Evolutionary conservation across 2,888 invertebrate genomes (phyloP).

Genomic region (Drosophila ezoana): DNA sequence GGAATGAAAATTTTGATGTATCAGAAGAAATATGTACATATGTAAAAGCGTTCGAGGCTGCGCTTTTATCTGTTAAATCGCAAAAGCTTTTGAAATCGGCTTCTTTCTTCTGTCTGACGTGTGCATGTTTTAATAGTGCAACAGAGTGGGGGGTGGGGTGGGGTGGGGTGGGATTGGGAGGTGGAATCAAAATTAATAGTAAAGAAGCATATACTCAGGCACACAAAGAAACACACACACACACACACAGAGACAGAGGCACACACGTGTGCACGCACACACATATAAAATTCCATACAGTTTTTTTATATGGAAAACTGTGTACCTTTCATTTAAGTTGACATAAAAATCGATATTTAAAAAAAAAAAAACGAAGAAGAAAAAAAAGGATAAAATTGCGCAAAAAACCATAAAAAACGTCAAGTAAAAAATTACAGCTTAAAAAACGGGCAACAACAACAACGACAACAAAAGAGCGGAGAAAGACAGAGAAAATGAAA

Average conservation of each 20-base stretch:
- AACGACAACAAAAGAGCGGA: constrained; percentile 53
- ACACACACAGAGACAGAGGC: constrained; percentile 5
- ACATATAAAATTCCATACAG: constrained; percentile 51
- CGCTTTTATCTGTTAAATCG: not conserved
- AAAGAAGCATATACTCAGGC: constrained; percentile 33
- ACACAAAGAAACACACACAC: constrained; percentile 21
- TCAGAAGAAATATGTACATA: not conserved
- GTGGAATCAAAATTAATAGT: constrained; percentile 46
- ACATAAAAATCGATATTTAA: constrained; percentile 81
- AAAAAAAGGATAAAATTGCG: constrained; percentile 76
- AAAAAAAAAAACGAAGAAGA: constrained; percentile 47
- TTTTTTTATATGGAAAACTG: constrained; percentile 73
- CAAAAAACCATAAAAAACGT: constrained; percentile 67
- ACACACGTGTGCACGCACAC: not conserved
- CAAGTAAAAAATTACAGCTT: constrained; percentile 80
- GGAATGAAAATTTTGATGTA: not conserved
- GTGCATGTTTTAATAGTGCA: constrained; percentile 48
- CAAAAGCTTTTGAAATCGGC: constrained; percentile 41
- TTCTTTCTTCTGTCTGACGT: constrained; percentile 36
- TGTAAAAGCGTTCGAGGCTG: not conserved
- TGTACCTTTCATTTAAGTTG: constrained; percentile 81
- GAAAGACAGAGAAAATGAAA: constrained; percentile 78
- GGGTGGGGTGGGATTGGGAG: not conserved
- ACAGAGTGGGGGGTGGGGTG: not conserved
- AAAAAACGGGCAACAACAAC: constrained; percentile 66